These are phyloP conservation scores for Tympanuchus pallidicinctus DNA, from an alignment of 2,113 vertebrate genomes.

Conservation along the genomic window DNA sequence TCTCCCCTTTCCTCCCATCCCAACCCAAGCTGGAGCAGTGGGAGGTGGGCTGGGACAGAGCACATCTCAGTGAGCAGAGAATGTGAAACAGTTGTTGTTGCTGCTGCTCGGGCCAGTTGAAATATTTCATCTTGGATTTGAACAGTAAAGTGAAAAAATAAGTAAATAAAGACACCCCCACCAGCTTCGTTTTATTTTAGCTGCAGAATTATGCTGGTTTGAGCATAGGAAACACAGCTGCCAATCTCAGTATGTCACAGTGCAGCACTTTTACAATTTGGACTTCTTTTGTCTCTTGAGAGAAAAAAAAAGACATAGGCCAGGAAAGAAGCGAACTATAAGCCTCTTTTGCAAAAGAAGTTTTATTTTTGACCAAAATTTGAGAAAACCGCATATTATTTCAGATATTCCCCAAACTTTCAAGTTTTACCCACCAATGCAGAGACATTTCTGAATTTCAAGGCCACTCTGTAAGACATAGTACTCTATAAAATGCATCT, in stretches of 20 bases:
- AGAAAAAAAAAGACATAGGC: not conserved
- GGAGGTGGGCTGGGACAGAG: not conserved
- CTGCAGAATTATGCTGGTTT: not conserved
- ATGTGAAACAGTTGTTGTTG: constrained; percentile 40
- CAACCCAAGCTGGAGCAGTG: not conserved
- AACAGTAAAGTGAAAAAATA: not conserved
- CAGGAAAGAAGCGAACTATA: not conserved
- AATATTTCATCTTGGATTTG: constrained; percentile 40
- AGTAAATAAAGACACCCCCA: not conserved
- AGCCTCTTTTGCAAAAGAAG: not conserved
- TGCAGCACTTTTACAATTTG: not conserved
- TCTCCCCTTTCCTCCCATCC: not conserved
- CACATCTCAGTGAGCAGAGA: constrained; percentile 45
- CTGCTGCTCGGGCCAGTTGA: not conserved
- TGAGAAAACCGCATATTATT: not conserved
- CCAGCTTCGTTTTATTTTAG: constrained; percentile 28
- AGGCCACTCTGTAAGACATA: not conserved
- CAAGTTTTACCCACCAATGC: not conserved
- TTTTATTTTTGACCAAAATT: not conserved
- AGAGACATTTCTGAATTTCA: not conserved
- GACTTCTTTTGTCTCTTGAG: not conserved
- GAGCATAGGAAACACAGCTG: not conserved
- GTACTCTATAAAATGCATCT: not conserved
- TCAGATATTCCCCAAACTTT: not conserved
- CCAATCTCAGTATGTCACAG: not conserved